phyloP scores from a whole-genome alignment of 1,140 invertebrate genomes.

The Zaprionus gabonicus region DNA sequence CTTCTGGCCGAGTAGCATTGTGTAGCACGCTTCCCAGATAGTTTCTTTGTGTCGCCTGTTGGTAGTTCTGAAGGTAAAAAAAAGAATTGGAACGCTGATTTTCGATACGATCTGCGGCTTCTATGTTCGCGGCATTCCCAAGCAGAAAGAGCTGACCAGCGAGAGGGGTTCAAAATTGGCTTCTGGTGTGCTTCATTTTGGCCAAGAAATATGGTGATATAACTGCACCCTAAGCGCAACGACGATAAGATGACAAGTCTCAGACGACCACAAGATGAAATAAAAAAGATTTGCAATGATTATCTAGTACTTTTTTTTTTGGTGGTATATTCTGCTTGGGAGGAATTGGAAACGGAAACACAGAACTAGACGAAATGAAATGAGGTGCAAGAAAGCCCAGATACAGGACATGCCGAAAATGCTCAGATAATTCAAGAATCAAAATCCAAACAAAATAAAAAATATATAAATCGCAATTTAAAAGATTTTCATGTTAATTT shows the following conservation, averaged over 20 bases:
- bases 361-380: slow-evolving; percentile 33
- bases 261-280: slow-evolving; percentile 7
- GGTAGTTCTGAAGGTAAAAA: slow-evolving; percentile 7
- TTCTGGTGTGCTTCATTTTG: slow-evolving; percentile 38
- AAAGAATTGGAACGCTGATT: not conserved
- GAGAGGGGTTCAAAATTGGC: slow-evolving; percentile 24
- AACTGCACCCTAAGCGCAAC: slow-evolving; percentile 19
- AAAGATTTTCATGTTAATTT: not conserved
- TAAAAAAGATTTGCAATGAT: slow-evolving; percentile 27
- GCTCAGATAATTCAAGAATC: slow-evolving; percentile 22
- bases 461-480: not conserved
- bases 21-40: slow-evolving; percentile 30
- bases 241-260: slow-evolving; percentile 8
- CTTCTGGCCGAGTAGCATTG: slow-evolving; percentile 19
- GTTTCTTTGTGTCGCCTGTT: not conserved
- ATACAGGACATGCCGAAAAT: slow-evolving; percentile 36
- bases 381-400: slow-evolving; percentile 14
- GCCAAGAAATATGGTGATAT: slow-evolving; percentile 67
- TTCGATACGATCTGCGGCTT: not conserved
- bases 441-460: not conserved
- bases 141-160: slow-evolving; percentile 63
- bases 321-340: slow-evolving; percentile 32
- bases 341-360: slow-evolving; percentile 25
- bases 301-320: slow-evolving; percentile 20
- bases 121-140: slow-evolving; percentile 60